Conservation (phyloP, 2,888 invertebrate genomes). For the Platycheirus albimanus region DNA sequence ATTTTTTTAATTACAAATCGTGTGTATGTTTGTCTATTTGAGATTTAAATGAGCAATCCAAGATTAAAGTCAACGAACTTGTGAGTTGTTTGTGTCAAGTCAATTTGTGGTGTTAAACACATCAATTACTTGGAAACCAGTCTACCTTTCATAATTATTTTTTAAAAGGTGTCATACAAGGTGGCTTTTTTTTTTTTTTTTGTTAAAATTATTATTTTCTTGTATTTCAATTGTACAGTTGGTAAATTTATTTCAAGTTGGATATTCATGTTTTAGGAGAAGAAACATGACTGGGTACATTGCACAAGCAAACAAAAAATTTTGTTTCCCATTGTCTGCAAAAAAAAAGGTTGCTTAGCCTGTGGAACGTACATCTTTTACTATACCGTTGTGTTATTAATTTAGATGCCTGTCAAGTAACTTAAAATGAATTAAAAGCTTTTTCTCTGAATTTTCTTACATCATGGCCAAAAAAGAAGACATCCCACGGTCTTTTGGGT, state of each 20-base stretch:
- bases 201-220: too few relatives aligned
- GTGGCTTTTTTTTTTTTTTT: neutral
- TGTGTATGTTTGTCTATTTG: neutral
- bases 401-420: slow-evolving; percentile 32
- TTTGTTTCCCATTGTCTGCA: slow-evolving; percentile 19
- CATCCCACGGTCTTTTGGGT: slow-evolving; percentile 15
- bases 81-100: slow-evolving; percentile 29
- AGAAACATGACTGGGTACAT: slow-evolving; percentile 21
- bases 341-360: slow-evolving; percentile 1
- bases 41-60: too few relatives aligned
- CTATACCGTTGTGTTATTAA: slow-evolving; percentile 18
- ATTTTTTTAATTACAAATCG: slow-evolving; percentile 19
- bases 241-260: slow-evolving; percentile 4
- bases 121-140: slow-evolving; percentile 53
- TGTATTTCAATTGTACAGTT: neutral
- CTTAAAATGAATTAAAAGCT: slow-evolving; percentile 17
- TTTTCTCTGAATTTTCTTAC: slow-evolving; percentile 21
- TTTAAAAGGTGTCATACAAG: slow-evolving; percentile 26
- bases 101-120: slow-evolving; percentile 48
- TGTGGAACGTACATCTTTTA: slow-evolving; percentile 10
- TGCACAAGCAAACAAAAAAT: slow-evolving; percentile 8
- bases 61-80: slow-evolving; percentile 55
- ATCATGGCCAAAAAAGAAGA: slow-evolving; percentile 31
- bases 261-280: slow-evolving; percentile 39
- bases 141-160: slow-evolving; percentile 19